Conservation (phyloP, 2,888 invertebrate species). For the Limnephilus marmoratus region DNA sequence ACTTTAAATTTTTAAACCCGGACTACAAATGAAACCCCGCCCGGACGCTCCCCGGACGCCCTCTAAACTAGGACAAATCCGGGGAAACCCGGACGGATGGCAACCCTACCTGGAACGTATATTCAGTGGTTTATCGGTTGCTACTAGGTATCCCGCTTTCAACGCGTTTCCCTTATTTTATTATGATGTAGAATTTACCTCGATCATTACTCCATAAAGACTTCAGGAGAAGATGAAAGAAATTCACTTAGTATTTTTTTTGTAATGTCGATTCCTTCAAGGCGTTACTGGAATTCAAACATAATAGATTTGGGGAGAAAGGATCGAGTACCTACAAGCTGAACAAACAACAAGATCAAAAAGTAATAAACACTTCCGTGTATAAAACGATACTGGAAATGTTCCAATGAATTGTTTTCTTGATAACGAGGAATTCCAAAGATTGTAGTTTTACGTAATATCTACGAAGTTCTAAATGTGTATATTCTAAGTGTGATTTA, state of each 20-base stretch:
- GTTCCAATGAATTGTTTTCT: background rate
- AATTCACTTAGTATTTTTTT: background rate
- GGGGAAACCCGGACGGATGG: no score
- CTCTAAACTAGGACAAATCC: no score
- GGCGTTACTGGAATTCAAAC: background rate
- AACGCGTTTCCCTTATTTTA: background rate
- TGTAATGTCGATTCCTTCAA: background rate
- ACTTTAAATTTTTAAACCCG: no score
- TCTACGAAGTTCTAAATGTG: no score
- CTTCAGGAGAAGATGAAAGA: background rate
- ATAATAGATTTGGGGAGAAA: background rate
- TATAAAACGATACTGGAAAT: background rate
- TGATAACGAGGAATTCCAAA: background rate
- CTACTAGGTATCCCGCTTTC: background rate
- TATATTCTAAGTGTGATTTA: no score
- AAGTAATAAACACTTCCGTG: background rate
- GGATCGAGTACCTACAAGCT: background rate
- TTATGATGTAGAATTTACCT: background rate
- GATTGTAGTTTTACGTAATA: no score
- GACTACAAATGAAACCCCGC: no score
- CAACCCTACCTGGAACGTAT: no score
- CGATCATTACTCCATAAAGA: background rate
- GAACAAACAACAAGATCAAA: background rate
- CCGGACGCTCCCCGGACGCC: no score
- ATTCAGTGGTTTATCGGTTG: background rate